phyloP scores from a whole-genome alignment of 2,113 vertebrate genomes.

The Sturnus vulgaris region DNA sequence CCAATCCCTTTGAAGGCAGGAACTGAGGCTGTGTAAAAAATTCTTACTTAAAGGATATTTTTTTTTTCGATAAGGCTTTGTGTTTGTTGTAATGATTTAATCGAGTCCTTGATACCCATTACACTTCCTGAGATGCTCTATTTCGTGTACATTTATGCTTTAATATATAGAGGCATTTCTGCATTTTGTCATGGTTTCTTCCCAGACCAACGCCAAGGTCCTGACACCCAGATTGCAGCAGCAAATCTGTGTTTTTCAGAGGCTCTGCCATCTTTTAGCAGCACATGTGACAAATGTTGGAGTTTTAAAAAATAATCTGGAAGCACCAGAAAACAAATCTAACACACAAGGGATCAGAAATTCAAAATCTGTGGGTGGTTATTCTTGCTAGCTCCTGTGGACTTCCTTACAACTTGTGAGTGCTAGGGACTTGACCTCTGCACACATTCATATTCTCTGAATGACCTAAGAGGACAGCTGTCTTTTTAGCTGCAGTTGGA shows the following conservation, averaged over 20 bases:
- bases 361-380: neutral
- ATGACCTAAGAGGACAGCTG: neutral
- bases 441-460: neutral
- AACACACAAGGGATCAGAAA: neutral
- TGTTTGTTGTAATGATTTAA: accelerated
- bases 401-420: neutral
- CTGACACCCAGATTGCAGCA: accelerated
- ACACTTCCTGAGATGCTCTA: neutral
- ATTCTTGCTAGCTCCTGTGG: accelerated
- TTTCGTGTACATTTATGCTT: neutral
- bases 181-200: neutral
- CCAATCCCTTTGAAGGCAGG: neutral
- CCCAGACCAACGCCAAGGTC: accelerated
- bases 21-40: neutral
- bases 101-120: neutral
- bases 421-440: neutral
- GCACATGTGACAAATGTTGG: neutral
- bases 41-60: neutral
- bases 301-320: neutral
- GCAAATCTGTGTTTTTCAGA: neutral
- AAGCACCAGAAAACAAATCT: neutral
- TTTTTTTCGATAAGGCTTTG: neutral
- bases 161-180: neutral
- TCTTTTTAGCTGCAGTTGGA: neutral
- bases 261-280: neutral